Evolutionary conservation across 2,888 invertebrate species (phyloP).

Genomic region (Drosophila maculinotata): DNA sequence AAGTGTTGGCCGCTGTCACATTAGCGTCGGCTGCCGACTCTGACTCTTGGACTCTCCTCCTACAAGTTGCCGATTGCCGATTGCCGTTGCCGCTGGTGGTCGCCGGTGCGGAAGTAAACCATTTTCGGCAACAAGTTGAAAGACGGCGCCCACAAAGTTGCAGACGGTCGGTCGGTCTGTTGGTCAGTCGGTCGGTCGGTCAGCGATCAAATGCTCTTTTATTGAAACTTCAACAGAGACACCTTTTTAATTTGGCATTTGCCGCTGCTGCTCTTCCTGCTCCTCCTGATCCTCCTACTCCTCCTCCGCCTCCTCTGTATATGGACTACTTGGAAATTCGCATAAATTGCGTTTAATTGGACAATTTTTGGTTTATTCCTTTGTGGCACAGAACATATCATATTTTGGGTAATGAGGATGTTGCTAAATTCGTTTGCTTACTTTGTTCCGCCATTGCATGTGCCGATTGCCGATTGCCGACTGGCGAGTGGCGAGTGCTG

Average conservation of each 20-base stretch:
- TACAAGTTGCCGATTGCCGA: slow-evolving; percentile 65
- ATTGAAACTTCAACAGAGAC: slow-evolving; percentile 72
- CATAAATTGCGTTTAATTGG: slow-evolving; percentile 83
- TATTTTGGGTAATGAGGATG: slow-evolving; percentile 53
- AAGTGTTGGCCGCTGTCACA: slow-evolving; percentile 79
- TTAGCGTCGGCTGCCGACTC: slow-evolving; percentile 47
- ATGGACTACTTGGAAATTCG: slow-evolving; percentile 72
- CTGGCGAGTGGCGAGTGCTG: slow-evolving; percentile 2
- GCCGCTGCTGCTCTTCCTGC: slow-evolving; percentile 47
- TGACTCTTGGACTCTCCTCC: slow-evolving; percentile 53
- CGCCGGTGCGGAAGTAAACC: slow-evolving; percentile 74
- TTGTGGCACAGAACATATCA: slow-evolving; percentile 35
- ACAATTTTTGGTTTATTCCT: slow-evolving; percentile 76
- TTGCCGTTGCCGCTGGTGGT: slow-evolving; percentile 33
- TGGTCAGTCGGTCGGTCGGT: slow-evolving; percentile 4
- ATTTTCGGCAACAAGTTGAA: slow-evolving; percentile 67
- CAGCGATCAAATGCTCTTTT: slow-evolving; percentile 72
- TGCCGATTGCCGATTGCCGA: slow-evolving; percentile 18
- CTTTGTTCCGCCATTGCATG: slow-evolving; percentile 59
- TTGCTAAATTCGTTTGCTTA: slow-evolving; percentile 23
- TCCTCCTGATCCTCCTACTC: slow-evolving; percentile 1
- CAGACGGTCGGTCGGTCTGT: slow-evolving; percentile 36
- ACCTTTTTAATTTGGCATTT: slow-evolving; percentile 76
- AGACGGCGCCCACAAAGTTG: slow-evolving; percentile 77
- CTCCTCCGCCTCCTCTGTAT: too few relatives aligned